A percentile compares a stretch with the other conserved stretches of the same genome.
These are phyloP conservation scores for Podiceps cristatus DNA, from an alignment of 2,113 vertebrate species.

Conservation along the genomic window DNA sequence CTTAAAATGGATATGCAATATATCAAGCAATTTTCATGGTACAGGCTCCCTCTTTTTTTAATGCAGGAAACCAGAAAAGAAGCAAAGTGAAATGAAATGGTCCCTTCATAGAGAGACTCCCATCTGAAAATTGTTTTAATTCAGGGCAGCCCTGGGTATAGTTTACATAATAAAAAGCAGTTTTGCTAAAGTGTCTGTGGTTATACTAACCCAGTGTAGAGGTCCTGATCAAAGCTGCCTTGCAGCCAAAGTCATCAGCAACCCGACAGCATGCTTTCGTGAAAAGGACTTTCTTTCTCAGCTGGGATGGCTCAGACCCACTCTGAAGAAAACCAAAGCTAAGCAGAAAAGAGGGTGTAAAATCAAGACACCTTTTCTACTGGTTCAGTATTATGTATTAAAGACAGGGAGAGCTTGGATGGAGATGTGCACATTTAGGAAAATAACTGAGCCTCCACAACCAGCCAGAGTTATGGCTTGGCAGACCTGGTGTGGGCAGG, in stretches of 20 bases:
- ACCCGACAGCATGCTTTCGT: slow-evolving; percentile 69
- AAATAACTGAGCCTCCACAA: neutral
- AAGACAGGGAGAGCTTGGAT: neutral
- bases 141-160: slow-evolving; percentile 49
- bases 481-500: neutral
- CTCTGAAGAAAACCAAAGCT: slow-evolving; percentile 57
- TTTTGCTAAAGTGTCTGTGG: slow-evolving; percentile 75
- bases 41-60: neutral
- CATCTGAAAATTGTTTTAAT: slow-evolving; percentile 73
- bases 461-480: neutral
- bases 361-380: slow-evolving; percentile 51
- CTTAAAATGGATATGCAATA: slow-evolving; percentile 57
- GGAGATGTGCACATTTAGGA: neutral
- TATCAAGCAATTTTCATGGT: slow-evolving; percentile 56
- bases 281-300: slow-evolving; percentile 66
- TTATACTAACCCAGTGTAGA: slow-evolving; percentile 62
- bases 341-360: slow-evolving; percentile 55
- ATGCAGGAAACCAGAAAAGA: slow-evolving; percentile 47
- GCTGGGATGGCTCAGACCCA: slow-evolving; percentile 67
- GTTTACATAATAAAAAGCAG: slow-evolving; percentile 77
- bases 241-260: slow-evolving; percentile 78
- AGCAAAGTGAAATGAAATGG: slow-evolving; percentile 61
- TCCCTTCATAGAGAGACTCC: slow-evolving; percentile 64
- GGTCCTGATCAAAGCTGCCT: slow-evolving; percentile 80
- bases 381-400: neutral